A percentile compares a stretch with the other conserved stretches of the same genome.
These are phyloP conservation scores for Chelonoidis abingdonii DNA, from an alignment of 2,113 vertebrate genomes.

Conservation along the genomic window DNA sequence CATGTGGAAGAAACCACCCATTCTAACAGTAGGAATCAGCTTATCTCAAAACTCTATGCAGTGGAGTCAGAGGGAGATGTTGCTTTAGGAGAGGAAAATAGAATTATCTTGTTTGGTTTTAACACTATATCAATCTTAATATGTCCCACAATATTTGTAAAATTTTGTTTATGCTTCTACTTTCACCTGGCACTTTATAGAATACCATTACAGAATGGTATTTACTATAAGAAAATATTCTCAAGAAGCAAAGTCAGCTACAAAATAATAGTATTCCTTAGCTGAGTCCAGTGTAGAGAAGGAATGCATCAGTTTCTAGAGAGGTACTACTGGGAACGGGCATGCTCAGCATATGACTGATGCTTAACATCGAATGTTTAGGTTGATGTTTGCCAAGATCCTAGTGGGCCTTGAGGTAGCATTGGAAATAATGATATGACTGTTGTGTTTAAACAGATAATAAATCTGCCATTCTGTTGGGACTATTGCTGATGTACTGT, in stretches of 20 bases:
- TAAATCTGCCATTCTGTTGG: neutral
- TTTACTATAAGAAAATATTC: slow-evolving; percentile 31
- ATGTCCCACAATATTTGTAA: slow-evolving; percentile 20
- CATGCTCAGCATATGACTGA: neutral
- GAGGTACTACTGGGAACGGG: neutral
- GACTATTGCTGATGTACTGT: neutral
- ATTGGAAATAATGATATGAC: neutral
- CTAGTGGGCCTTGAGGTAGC: neutral
- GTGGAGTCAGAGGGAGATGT: neutral
- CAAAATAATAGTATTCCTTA: slow-evolving; percentile 13
- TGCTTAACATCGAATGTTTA: neutral
- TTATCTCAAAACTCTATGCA: neutral
- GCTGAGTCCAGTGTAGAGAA: neutral
- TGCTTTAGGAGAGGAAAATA: neutral
- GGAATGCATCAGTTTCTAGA: neutral
- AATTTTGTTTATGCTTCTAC: slow-evolving; percentile 8
- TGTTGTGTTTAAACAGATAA: neutral
- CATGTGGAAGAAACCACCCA: neutral
- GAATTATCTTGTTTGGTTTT: slow-evolving; percentile 30
- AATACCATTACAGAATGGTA: neutral
- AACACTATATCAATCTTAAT: slow-evolving; percentile 26
- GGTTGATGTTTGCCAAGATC: neutral
- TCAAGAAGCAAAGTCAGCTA: slow-evolving; percentile 13
- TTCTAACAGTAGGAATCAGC: neutral
- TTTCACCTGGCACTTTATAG: neutral